Conservation (phyloP, 2,797 vertebrate species). For the Sparidentex hasta region DNA sequence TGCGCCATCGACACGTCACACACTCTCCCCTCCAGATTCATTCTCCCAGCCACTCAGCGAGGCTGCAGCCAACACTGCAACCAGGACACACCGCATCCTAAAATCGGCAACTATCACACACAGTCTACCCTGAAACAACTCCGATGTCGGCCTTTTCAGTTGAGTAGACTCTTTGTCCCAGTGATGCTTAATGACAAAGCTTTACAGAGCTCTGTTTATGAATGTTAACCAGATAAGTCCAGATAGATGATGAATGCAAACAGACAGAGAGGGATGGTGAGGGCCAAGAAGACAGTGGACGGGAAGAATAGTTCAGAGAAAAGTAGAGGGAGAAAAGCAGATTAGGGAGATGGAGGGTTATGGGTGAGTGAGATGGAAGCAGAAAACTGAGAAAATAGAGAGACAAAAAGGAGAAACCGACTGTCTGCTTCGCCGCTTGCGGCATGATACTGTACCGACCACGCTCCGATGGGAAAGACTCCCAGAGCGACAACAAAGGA, state of each 20-base stretch:
- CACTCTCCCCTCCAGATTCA: constrained; percentile 54
- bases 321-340: constrained; percentile 40
- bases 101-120: constrained; percentile 44
- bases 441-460: constrained; percentile 66
- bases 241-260: constrained; percentile 49
- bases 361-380: constrained; percentile 27
- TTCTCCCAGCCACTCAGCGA: constrained; percentile 45
- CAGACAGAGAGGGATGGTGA: constrained; percentile 41
- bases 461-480: constrained; percentile 75
- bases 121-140: constrained; percentile 11
- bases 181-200: constrained; percentile 36
- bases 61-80: constrained; percentile 50
- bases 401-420: constrained; percentile 31
- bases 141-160: constrained; percentile 31
- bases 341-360: constrained; percentile 41
- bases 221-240: constrained; percentile 51
- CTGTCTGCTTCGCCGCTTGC: constrained; percentile 48
- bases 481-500: constrained; percentile 87
- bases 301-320: constrained; percentile 36
- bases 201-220: constrained; percentile 45
- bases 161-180: constrained; percentile 31
- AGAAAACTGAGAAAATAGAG: constrained; percentile 6
- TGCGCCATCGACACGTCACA: constrained; percentile 64
- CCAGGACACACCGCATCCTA: constrained; percentile 46
- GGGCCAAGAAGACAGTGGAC: constrained; percentile 38